Base-by-base conservation (phyloP, 2,113 vertebrate genomes). In the Tor tambroides region DNA sequence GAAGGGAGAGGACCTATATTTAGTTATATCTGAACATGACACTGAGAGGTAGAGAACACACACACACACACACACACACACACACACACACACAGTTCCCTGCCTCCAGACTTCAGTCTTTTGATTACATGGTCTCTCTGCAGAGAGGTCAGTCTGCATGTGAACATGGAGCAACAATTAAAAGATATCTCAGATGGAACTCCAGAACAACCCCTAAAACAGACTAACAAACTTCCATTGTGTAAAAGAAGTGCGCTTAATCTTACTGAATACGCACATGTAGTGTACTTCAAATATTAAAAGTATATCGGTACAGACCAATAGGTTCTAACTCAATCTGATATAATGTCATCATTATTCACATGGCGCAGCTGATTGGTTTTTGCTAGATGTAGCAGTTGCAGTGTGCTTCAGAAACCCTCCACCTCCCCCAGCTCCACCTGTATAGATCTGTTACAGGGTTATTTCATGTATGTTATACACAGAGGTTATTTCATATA, bases 1-100 rank as follows among this genome's bases (percentile, higher is more conserved):
- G 91, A 91, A 85, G 87, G 84, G 86, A 49, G 72, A 81, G 79
- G 43, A 86, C 88, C 93, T 94, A 95, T 93, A 95, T 94, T 93
- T 93, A 94, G 94, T n/a, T 30, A 69, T 12, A n/a, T 67, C 72
- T 83, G 56, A 69, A 69, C 56, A 32, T 83, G 79, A 51, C n/a
- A 77, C 19, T 71, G 43, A 78, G 79, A n/a, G 79, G 56, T 43
- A n/a, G 41, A 85, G 63, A 76, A 54, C 19, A 21, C 28, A 21
- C 4, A 12, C 28, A 78, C 14, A 43, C n/a, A n/a, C n/a, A n/a
- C n/a, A n/a, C n/a, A n/a, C n/a, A n/a, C n/a, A n/a, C n/a, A n/a
- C n/a, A n/a, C n/a, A n/a, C n/a, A n/a, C n/a, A n/a, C n/a, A n/a
- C n/a, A n/a, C n/a, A n/a, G 17, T 32, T 78, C 17, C 5, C n/a